Base-by-base conservation (phyloP, 2,888 invertebrate genomes). In the Mesochorus sp. region DNA sequence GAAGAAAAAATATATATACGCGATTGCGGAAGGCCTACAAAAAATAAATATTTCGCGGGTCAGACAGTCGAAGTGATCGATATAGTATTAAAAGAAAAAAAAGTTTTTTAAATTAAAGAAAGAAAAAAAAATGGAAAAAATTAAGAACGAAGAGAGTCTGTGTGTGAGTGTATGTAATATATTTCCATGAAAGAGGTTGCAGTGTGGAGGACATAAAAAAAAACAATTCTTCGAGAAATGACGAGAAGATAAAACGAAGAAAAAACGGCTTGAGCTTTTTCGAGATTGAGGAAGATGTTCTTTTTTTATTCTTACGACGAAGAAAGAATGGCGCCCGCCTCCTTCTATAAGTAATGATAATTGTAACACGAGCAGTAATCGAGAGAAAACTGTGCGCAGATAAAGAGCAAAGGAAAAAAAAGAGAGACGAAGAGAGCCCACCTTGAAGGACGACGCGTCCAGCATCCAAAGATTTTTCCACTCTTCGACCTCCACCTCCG, bases 401-500 rank as follows among this genome's bases (percentile, higher is more conserved):
- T 42, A 28, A 42, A 34, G 37, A 8, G 26, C 44, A 42, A 70
- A 80, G 44, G 37, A 34, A 31, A 59, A 44, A 71, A 14, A 49
- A 8, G 47, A 70, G 64, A 59, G 28, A 42, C 39, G 49, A 79
- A 67, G 61, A 34, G 21, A 39, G 14, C 17, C 26, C 24, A 19
- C 31, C 17, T 10, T 17, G 39, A 5, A 14, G 49, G 28, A 49
- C 39, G 24, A 64, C 44, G 66, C 49, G 59, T 47, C 53, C 31
- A 34, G 59, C 51, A 55, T 57, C 57, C 73, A 74, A 68, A 42
- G 76, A 76, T 64, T 70, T 70, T 71, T 66, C 55, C 53, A 49
- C 57, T 57, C 42, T 28, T 24, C 66, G 49, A 64, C 73, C 47
- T 64, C 62, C 4, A 21, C 10, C 49, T 24, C 51, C 12, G 78